Percentiles rank a stretch among this genome's conserved stretches.
These are phyloP conservation scores for Pocillopora meandrina DNA, from an alignment of 92 coral and sea anemone genomes.

Conservation along the genomic window DNA sequence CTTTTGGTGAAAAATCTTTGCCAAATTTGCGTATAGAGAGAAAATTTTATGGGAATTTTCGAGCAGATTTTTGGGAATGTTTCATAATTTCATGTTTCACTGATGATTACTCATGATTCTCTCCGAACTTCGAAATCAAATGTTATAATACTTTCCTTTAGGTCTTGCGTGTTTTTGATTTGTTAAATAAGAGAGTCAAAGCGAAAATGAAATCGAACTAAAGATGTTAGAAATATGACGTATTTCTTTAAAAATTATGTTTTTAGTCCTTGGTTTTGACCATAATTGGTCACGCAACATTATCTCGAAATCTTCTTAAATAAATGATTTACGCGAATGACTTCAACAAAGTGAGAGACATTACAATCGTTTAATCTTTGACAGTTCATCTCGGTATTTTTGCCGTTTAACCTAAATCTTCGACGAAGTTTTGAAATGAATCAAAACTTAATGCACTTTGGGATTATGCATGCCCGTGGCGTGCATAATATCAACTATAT, in stretches of 20 bases:
- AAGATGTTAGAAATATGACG: neutral
- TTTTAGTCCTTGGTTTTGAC: neutral
- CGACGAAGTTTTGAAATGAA: neutral
- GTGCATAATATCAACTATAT: no score
- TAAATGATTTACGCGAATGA: neutral
- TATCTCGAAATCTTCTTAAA: neutral
- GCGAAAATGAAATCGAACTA: neutral
- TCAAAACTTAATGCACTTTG: conserved; percentile 1
- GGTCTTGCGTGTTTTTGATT: neutral
- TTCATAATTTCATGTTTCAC: neutral
- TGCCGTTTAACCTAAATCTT: neutral
- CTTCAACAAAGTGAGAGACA: neutral
- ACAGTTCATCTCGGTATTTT: neutral
- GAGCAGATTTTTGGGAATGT: no score
- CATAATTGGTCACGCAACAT: conserved; percentile 29
- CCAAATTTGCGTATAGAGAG: neutral
- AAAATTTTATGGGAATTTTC: neutral
- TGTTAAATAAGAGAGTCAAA: neutral
- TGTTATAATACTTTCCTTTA: neutral
- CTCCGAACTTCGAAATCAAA: neutral
- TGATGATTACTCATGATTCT: neutral
- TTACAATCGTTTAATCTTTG: neutral
- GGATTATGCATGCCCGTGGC: no score
- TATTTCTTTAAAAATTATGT: neutral
- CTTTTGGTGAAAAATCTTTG: neutral